Base-by-base conservation (phyloP, 2,888 invertebrate species). In the Trichogramma evanescens region DNA sequence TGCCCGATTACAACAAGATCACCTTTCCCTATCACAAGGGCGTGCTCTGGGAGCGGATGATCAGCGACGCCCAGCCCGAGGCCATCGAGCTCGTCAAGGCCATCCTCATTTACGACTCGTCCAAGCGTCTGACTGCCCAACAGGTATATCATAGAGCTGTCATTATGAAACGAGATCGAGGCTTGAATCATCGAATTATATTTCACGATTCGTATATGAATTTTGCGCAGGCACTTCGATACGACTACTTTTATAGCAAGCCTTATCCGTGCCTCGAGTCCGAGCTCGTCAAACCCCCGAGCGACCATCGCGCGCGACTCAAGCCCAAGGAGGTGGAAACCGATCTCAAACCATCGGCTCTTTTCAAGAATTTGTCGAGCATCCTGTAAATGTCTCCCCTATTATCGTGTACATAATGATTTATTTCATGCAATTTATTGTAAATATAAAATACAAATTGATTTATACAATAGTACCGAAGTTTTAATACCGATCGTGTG, bases 1-100 rank as follows among this genome's bases (percentile, higher is more conserved):
- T 97, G 54, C 96, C 97, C 0, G 97, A 97, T 80, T 97, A 91
- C 77, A 93, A 95, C 77, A 97, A 97, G 83, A 95, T 97, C 64
- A 85, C 84, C n/a, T 90, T 97, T 79, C 90, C 93, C 0, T 86
- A 89, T 67, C 89, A 89, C 45, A 81, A 84, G 41, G 89, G 91
- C 0, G 84, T 90, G 50, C 85, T 88, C 26, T 91, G 93, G 88
- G 83, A 88, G 8, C 85, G 86, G 56, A 83, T 95, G 5, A 80
- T 96, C 65, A 91, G 93, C 0, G 89, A 89, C 65, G 88, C 89
- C 0, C 86, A 88, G 52, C 78, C 82, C 0, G 85, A 87, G 58
- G 89, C 89, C 50, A 76, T 91, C 0, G 84, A 89, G 73, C 83
- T 96, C 39, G 82, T 94, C 42, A 86, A 86, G 67, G 85, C 85